Percentiles rank a stretch among this genome's conserved stretches.
Evolutionary conservation across 2,113 vertebrate genomes (phyloP).

Genomic region (Lota lota): DNA sequence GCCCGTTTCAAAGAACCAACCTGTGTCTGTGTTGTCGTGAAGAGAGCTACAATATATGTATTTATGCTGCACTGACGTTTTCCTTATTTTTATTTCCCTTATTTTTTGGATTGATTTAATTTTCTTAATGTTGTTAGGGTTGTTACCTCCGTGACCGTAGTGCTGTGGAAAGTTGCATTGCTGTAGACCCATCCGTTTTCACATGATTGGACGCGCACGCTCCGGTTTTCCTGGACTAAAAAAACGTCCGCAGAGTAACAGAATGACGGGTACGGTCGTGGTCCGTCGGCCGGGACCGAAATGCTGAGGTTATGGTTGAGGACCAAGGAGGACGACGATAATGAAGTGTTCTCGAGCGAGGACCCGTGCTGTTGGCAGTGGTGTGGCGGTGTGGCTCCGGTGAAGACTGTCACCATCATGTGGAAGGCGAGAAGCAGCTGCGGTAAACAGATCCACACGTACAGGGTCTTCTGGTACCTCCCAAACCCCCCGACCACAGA

Average conservation of each 20-base stretch:
- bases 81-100: too few relatives aligned
- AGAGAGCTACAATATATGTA: too few relatives aligned
- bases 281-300: neutral
- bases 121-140: too few relatives aligned
- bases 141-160: constrained; percentile 69
- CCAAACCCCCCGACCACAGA: constrained; percentile 68
- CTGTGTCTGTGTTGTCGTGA: too few relatives aligned
- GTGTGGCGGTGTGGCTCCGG: constrained; percentile 65
- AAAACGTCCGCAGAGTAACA: constrained; percentile 21
- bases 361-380: constrained; percentile 44
- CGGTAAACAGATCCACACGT: constrained; percentile 74
- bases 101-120: too few relatives aligned
- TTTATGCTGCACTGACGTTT: too few relatives aligned
- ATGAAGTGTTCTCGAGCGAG: constrained; percentile 10
- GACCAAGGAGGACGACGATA: neutral
- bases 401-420: constrained; percentile 75
- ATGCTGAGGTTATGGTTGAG: constrained; percentile 44
- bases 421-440: constrained; percentile 70
- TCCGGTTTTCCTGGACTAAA: constrained; percentile 36
- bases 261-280: constrained; percentile 18
- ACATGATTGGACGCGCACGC: constrained; percentile 39
- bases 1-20: too few relatives aligned
- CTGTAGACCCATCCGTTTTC: constrained; percentile 68
- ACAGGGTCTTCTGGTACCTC: constrained; percentile 70
- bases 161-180: constrained; percentile 61